phyloP scores from a whole-genome alignment of 2,797 vertebrate species.

The Alosa sapidissima region DNA sequence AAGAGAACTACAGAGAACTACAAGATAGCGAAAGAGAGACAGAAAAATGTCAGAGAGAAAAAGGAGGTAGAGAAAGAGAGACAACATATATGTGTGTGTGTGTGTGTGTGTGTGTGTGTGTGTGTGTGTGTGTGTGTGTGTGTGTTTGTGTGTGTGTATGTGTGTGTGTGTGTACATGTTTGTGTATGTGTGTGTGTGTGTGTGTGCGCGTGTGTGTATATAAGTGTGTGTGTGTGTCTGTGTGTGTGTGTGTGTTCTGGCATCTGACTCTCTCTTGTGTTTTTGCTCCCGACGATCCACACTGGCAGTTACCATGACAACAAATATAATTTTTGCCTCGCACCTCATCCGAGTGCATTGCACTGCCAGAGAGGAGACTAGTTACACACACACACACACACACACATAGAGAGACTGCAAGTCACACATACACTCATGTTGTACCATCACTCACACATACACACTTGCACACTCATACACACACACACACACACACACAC shows the following conservation, averaged over 20 bases:
- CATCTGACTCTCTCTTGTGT: slow-evolving; percentile 28
- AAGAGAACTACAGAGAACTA: neutral
- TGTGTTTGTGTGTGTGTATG: no score
- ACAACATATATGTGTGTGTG: no score
- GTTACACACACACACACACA: slow-evolving; percentile 35
- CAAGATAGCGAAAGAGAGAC: neutral
- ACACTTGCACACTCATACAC: slow-evolving; percentile 18
- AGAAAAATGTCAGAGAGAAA: neutral
- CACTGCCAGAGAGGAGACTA: slow-evolving; percentile 42
- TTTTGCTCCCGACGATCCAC: slow-evolving; percentile 52
- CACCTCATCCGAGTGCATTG: slow-evolving; percentile 57
- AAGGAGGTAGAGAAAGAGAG: neutral
- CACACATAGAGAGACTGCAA: slow-evolving; percentile 25
- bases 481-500: neutral
- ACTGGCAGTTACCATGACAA: slow-evolving; percentile 65
- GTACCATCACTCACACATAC: slow-evolving; percentile 20
- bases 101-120: no score
- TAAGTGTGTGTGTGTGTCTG: neutral
- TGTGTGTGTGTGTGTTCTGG: neutral
- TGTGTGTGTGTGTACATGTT: neutral
- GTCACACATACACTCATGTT: slow-evolving; percentile 28
- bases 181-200: neutral
- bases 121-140: no score
- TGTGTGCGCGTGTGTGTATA: neutral
- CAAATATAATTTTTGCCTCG: slow-evolving; percentile 62